Conservation (phyloP, 2,797 vertebrate genomes). For the Scolopax bukidnonensis region DNA sequence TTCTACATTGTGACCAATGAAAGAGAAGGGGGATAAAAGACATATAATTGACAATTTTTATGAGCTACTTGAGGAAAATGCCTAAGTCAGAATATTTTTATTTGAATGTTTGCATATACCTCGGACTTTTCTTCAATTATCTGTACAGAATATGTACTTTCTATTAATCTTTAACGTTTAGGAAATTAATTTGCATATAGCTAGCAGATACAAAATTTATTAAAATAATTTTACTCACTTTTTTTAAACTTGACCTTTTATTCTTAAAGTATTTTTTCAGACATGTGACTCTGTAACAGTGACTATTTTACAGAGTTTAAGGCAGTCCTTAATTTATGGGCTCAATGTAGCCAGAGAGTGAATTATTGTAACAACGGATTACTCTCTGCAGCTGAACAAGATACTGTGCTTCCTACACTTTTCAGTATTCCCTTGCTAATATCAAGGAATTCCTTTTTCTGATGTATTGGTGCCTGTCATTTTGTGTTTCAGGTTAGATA, state of each 20-base stretch:
- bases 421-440: not conserved
- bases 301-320: not conserved
- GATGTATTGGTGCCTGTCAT: not conserved
- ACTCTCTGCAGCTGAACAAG: not conserved
- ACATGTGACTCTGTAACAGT: not conserved
- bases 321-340: not conserved
- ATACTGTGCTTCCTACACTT: not conserved
- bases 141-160: not conserved
- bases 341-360: not conserved
- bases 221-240: not conserved
- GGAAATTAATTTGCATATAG: not conserved
- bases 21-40: not conserved
- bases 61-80: not conserved
- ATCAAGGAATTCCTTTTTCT: not conserved
- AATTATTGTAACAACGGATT: not conserved
- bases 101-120: not conserved
- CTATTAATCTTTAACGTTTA: not conserved
- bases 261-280: not conserved
- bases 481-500: not conserved
- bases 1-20: not conserved
- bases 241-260: not conserved
- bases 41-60: not conserved
- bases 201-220: not conserved
- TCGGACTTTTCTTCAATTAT: not conserved
- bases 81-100: not conserved